Conservation (phyloP, 1,140 invertebrate genomes). For the Drosophila littoralis region DNA sequence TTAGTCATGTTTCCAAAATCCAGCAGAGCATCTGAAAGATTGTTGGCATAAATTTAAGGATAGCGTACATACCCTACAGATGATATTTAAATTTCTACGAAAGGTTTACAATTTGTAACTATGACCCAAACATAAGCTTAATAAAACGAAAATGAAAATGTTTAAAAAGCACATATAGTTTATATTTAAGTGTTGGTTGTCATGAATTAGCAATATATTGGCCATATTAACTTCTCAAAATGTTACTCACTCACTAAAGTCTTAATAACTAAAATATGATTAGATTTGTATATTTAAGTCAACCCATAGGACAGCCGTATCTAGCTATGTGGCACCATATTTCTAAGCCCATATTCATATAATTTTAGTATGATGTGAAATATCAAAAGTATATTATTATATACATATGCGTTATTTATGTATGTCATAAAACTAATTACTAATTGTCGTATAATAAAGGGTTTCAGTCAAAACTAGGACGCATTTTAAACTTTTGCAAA, state of each 20-base stretch:
- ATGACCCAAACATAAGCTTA: neutral
- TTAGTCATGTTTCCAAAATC: too few species aligned
- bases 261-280: conserved; percentile 20
- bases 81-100: too few species aligned
- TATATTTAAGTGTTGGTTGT: conserved; percentile 18
- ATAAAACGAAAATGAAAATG: neutral
- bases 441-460: conserved; percentile 52
- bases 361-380: conserved; percentile 52
- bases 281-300: conserved; percentile 51
- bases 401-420: conserved; percentile 31
- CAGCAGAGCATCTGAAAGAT: too few species aligned
- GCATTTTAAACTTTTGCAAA: conserved; percentile 60
- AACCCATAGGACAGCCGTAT: conserved; percentile 7
- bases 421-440: conserved; percentile 41
- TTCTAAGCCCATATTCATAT: conserved; percentile 24
- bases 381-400: conserved; percentile 57
- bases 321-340: conserved; percentile 51
- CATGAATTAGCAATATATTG: conserved; percentile 27
- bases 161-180: conserved; percentile 1
- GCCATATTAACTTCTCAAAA: conserved; percentile 19
- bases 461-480: conserved; percentile 77
- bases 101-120: too few species aligned
- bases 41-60: too few species aligned
- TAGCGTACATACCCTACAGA: too few species aligned
- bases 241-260: conserved; percentile 27